phyloP scores from a whole-genome alignment of 2,797 vertebrate species.

The Sandelia bainsii region DNA sequence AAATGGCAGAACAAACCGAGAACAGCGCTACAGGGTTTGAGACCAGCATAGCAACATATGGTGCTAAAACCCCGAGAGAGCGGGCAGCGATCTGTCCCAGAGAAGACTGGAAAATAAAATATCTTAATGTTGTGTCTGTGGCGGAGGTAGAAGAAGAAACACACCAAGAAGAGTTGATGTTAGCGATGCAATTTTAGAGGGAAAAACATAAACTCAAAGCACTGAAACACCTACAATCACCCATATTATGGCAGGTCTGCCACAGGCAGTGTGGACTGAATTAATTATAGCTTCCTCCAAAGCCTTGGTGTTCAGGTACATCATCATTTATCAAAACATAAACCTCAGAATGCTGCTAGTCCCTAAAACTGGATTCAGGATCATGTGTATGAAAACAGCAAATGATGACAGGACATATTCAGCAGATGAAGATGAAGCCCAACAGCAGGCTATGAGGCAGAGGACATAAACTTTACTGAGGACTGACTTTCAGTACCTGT shows the following conservation, averaged over 20 bases:
- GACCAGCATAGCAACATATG: neutral
- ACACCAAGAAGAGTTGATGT: neutral
- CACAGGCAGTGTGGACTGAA: neutral
- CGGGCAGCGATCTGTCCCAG: neutral
- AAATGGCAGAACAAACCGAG: slow-evolving; percentile 1
- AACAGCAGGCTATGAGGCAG: slow-evolving; percentile 11
- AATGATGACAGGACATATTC: neutral
- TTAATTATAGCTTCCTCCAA: neutral
- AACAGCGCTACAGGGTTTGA: neutral
- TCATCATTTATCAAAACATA: neutral
- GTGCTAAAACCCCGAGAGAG: neutral
- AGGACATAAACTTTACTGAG: slow-evolving; percentile 1
- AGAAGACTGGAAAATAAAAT: neutral
- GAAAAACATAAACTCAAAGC: neutral
- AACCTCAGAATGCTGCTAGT: neutral
- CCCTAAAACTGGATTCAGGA: neutral
- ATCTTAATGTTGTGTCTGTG: slow-evolving; percentile 1
- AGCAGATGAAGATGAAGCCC: slow-evolving; percentile 21
- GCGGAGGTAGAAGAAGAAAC: neutral
- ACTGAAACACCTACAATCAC: neutral
- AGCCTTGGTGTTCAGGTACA: neutral
- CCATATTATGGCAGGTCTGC: neutral
- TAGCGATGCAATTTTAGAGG: too few relatives aligned
- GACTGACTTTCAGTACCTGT: slow-evolving; percentile 72
- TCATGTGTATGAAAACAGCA: neutral